These are phyloP conservation scores for Trididemnum miniatum DNA, from an alignment of 23 tunicate species.

Conservation along the genomic window DNA sequence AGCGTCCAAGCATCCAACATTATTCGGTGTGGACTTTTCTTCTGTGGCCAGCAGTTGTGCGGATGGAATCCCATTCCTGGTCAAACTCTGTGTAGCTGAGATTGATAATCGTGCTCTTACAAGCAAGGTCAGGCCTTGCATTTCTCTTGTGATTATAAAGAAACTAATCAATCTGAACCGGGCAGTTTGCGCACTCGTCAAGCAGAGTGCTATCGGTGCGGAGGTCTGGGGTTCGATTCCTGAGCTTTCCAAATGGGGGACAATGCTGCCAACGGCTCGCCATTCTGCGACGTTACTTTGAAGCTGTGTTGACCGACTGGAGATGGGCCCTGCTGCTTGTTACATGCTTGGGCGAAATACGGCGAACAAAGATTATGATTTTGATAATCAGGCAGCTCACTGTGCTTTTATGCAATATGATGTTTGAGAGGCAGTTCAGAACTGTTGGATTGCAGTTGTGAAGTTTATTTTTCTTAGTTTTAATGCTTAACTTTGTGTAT, in stretches of 20 bases:
- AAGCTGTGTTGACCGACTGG: neutral
- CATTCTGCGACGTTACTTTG: neutral
- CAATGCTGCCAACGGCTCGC: neutral
- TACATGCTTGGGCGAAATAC: neutral
- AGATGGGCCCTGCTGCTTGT: neutral
- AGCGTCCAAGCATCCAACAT: constrained; percentile 50
- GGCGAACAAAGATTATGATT: neutral
- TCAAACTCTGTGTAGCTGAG: constrained; percentile 75
- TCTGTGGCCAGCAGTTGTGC: constrained; percentile 32
- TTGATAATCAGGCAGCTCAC: too few relatives aligned
- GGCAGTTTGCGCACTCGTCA: too few relatives aligned
- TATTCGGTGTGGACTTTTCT: constrained; percentile 80
- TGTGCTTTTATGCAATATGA: too few relatives aligned
- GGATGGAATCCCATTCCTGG: constrained; percentile 80
- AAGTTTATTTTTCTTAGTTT: too few relatives aligned
- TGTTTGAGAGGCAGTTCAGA: too few relatives aligned
- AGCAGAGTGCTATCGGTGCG: too few relatives aligned
- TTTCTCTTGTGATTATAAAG: too few relatives aligned
- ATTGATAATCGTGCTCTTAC: constrained; percentile 80
- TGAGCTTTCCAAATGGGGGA: neutral
- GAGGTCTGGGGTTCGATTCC: neutral
- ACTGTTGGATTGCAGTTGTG: too few relatives aligned
- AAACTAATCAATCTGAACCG: too few relatives aligned
- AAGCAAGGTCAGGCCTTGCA: constrained; percentile 70
- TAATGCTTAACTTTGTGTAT: too few relatives aligned